phyloP scores from a whole-genome alignment of 23 tunicate species.

The Styela clava region DNA sequence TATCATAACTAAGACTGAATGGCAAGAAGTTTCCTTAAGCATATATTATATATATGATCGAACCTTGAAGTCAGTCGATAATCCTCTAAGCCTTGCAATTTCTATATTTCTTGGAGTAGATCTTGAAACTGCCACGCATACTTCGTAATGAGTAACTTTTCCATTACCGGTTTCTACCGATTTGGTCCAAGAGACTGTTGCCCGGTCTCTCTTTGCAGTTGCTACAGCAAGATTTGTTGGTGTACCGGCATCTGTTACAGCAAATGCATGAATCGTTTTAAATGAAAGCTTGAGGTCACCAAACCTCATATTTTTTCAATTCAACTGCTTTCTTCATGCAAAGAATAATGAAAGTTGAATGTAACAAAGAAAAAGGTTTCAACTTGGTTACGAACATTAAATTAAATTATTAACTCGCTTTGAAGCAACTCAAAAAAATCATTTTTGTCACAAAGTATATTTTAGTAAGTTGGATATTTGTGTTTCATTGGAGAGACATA shows the following conservation, averaged over 20 bases:
- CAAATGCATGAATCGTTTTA: not conserved
- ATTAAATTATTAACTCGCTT: no score
- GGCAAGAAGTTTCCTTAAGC: no score
- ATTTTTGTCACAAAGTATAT: no score
- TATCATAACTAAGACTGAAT: no score
- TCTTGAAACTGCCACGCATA: not conserved
- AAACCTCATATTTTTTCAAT: not conserved
- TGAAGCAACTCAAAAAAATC: no score
- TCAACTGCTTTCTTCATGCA: no score
- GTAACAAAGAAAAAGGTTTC: no score
- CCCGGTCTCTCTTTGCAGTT: not conserved
- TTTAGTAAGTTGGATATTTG: no score
- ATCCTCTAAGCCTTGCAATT: not conserved
- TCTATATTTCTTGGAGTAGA: not conserved
- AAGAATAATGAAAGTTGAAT: no score
- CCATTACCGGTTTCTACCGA: slow-evolving; percentile 19
- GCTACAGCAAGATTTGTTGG: not conserved
- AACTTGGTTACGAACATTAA: not conserved
- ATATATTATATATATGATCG: no score
- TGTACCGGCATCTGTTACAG: not conserved
- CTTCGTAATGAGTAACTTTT: not conserved
- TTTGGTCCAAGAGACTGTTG: not conserved
- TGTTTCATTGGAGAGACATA: no score
- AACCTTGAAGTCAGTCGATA: not conserved
- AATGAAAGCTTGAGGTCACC: slow-evolving; percentile 1